Percentiles rank a stretch among this genome's conserved stretches.
These are phyloP conservation scores for Montipora efflorescens DNA, from an alignment of 64 coral and sea anemone species.

Conservation along the genomic window DNA sequence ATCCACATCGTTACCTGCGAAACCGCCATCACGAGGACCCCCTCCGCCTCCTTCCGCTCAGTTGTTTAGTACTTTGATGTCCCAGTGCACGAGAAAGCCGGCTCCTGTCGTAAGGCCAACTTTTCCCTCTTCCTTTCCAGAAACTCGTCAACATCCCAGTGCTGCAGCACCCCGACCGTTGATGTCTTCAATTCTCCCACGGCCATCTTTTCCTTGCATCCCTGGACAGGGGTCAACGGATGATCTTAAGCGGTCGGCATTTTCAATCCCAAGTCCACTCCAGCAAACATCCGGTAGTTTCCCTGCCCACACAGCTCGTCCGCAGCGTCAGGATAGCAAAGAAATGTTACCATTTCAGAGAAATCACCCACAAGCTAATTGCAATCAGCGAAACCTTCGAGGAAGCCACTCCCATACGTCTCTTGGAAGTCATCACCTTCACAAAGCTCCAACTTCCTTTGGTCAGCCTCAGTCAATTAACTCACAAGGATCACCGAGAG, in stretches of 20 bases:
- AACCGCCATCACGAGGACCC: slow-evolving; percentile 30
- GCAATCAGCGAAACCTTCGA: not conserved
- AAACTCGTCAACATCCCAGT: not conserved
- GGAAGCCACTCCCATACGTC: not conserved
- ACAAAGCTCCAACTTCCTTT: not conserved
- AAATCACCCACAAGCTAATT: not conserved
- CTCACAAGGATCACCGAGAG: not conserved
- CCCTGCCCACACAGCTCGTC: not conserved
- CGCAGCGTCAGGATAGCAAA: not conserved
- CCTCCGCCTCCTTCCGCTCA: slow-evolving; percentile 89
- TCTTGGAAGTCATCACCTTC: not conserved
- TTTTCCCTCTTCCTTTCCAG: not conserved
- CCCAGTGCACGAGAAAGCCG: slow-evolving; percentile 67
- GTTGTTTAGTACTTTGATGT: slow-evolving; percentile 72
- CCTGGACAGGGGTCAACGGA: not conserved
- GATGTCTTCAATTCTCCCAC: not conserved
- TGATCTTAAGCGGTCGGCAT: not conserved
- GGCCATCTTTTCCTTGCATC: not conserved
- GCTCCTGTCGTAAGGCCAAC: slow-evolving; percentile 67
- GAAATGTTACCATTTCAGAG: not conserved
- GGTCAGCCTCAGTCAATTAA: not conserved
- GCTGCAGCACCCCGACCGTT: not conserved
- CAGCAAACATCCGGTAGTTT: not conserved
- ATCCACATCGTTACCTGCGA: not conserved
- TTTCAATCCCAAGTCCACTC: not conserved